These are phyloP conservation scores for Eurytemora carolleeae DNA, from an alignment of 1,140 invertebrate species.

Conservation along the genomic window DNA sequence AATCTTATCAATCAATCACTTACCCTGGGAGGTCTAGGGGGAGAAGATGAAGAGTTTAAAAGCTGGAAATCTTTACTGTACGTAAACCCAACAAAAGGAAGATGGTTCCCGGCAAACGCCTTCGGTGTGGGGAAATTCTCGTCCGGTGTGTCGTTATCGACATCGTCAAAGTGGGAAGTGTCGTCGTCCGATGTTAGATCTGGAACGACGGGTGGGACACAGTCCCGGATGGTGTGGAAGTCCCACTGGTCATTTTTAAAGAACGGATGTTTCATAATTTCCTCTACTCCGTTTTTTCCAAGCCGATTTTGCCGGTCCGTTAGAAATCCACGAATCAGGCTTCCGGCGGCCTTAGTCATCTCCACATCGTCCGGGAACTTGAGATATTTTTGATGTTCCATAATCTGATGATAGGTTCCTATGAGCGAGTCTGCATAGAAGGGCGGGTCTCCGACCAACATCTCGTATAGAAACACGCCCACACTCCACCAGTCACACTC, in stretches of 20 bases:
- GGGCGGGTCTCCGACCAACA: constrained; percentile 95
- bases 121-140: constrained; percentile 87
- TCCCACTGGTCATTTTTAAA: constrained; percentile 95
- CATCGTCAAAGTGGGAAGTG: constrained; percentile 94
- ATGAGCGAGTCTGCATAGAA: constrained; percentile 97
- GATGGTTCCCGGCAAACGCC: constrained; percentile 91
- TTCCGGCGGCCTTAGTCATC: constrained; percentile 74
- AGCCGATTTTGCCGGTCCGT: constrained; percentile 50
- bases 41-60: constrained; percentile 4
- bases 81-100: constrained; percentile 97
- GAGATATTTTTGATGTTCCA: constrained; percentile 92
- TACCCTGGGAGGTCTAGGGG: constrained; percentile 19
- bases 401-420: constrained; percentile 95
- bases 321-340: constrained; percentile 75
- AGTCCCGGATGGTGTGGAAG: constrained; percentile 81
- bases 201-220: constrained; percentile 86
- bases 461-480: constrained; percentile 95
- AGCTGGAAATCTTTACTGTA: constrained; percentile 73
- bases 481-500: constrained; percentile 99
- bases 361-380: constrained; percentile 84
- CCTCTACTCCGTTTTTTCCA: constrained; percentile 77
- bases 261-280: constrained; percentile 86
- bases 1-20: too few species aligned
- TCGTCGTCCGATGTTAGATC: constrained; percentile 88
- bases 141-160: constrained; percentile 68